These are phyloP conservation scores for Hippasteria phrygiana DNA, from an alignment of 53 echinoderm and acorn worm genomes.

Conservation along the genomic window DNA sequence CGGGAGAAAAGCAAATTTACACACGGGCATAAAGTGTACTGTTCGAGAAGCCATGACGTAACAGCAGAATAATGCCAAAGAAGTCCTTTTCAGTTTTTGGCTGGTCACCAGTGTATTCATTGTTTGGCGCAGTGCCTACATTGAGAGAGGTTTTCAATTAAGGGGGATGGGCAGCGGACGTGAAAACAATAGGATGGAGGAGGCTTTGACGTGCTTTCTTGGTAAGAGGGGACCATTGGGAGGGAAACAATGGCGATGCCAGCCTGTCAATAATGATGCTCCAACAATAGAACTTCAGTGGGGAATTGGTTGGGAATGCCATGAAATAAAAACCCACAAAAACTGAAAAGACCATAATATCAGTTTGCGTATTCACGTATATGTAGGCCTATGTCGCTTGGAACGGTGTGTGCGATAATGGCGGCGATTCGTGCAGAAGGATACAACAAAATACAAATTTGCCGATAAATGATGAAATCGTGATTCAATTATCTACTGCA, in stretches of 20 bases:
- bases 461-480: too few species aligned
- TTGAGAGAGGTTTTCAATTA: constrained; percentile 22
- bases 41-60: constrained; percentile 16
- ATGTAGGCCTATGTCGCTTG: background rate
- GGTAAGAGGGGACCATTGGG: background rate
- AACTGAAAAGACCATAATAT: background rate
- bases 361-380: background rate
- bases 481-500: too few species aligned
- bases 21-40: constrained; percentile 37
- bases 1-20: constrained; percentile 27
- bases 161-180: constrained; percentile 15
- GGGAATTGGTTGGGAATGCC: constrained; percentile 38
- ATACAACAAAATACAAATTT: too few species aligned
- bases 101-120: constrained; percentile 20
- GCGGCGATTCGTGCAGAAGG: too few species aligned
- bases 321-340: background rate
- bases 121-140: constrained; percentile 26
- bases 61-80: background rate
- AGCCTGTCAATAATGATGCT: constrained; percentile 27
- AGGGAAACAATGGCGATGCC: constrained; percentile 17
- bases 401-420: too few species aligned
- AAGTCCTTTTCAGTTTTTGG: background rate
- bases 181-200: constrained; percentile 36
- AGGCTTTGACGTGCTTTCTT: background rate
- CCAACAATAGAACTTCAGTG: constrained; percentile 32